Conservation (phyloP, 1,140 invertebrate genomes). For the Ostrea edulis region DNA sequence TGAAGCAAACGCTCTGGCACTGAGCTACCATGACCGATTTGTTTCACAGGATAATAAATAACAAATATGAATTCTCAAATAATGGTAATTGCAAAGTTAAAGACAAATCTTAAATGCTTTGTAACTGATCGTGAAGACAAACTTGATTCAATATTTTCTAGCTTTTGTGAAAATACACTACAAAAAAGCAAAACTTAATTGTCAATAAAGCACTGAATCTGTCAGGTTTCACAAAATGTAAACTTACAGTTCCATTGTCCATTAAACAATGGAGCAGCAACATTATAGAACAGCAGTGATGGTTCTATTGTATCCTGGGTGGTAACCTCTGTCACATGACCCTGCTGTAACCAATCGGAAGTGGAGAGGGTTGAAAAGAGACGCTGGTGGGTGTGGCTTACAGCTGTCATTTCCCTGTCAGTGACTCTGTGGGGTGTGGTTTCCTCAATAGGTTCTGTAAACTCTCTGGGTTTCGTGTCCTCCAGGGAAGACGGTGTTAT, state of each 20-base stretch:
- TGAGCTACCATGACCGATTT: no score
- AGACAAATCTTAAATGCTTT: no score
- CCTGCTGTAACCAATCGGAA: constrained; percentile 68
- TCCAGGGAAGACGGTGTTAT: constrained; percentile 62
- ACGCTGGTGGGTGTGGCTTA: constrained; percentile 70
- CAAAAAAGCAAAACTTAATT: no score
- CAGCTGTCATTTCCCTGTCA: constrained; percentile 72
- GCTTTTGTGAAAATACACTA: no score
- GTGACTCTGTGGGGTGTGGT: constrained; percentile 63
- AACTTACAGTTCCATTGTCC: constrained; percentile 27
- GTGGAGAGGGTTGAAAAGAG: constrained; percentile 66
- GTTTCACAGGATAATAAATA: no score
- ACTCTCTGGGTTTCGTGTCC: constrained; percentile 52
- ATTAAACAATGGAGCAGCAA: constrained; percentile 53
- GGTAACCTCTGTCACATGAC: constrained; percentile 25
- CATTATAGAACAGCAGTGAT: constrained; percentile 63
- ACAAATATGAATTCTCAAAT: no score
- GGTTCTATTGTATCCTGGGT: constrained; percentile 62
- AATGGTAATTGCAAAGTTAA: no score
- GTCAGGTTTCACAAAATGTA: neutral
- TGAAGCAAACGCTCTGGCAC: no score
- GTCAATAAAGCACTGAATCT: no score
- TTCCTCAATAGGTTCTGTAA: constrained; percentile 48
- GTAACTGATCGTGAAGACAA: no score
- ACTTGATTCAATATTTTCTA: no score